phyloP scores from a whole-genome alignment of 2,888 invertebrate genomes.

The Tachystola acroxantha region DNA sequence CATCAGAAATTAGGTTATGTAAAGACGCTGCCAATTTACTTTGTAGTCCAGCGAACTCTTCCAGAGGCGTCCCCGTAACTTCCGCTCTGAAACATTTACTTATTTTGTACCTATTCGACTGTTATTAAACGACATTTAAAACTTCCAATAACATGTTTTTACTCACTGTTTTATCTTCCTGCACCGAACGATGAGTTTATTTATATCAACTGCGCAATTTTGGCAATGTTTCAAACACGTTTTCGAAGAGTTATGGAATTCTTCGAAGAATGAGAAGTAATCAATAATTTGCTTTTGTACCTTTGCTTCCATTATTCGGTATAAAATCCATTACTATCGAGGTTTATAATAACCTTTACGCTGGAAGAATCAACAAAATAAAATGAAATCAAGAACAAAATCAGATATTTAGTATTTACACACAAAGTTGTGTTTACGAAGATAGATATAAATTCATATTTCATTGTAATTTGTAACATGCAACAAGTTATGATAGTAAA shows the following conservation, averaged over 20 bases:
- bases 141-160: no score
- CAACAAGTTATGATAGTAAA: no score
- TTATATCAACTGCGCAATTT: slow-evolving; percentile 67
- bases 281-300: slow-evolving; percentile 73
- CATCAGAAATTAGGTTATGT: slow-evolving; percentile 57
- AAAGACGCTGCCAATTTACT: slow-evolving; percentile 51
- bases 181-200: slow-evolving; percentile 72
- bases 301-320: slow-evolving; percentile 59
- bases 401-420: no score
- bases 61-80: slow-evolving; percentile 56
- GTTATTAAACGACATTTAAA: slow-evolving; percentile 2
- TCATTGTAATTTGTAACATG: no score
- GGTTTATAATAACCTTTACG: background rate
- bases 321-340: slow-evolving; percentile 24
- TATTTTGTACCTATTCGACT: slow-evolving; percentile 22
- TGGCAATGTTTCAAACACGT: slow-evolving; percentile 69
- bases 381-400: no score
- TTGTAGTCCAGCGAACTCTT: slow-evolving; percentile 59
- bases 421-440: no score
- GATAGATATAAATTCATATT: no score
- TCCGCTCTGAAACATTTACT: slow-evolving; percentile 51
- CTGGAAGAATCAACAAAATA: slow-evolving; percentile 3
- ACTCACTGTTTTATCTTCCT: slow-evolving; percentile 70
- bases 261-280: slow-evolving; percentile 72
- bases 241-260: slow-evolving; percentile 64